Percentiles rank a stretch among this genome's conserved stretches.
Conservation (phyloP, 2,113 vertebrate species). For the Solenodon paradoxus region DNA sequence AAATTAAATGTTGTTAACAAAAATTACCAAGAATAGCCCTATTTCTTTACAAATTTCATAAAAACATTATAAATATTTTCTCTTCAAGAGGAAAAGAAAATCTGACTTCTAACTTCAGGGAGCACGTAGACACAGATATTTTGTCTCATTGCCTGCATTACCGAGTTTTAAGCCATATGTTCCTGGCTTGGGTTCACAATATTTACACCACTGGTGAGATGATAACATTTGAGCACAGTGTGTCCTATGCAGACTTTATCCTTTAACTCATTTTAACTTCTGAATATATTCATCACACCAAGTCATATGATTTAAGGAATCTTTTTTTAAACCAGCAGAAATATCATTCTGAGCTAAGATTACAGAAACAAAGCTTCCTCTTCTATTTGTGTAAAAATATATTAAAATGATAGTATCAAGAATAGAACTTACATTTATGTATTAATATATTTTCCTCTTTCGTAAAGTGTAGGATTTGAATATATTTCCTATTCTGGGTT, state of each 20-base stretch:
- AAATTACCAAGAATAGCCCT: background rate
- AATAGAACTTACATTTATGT: slow-evolving; percentile 65
- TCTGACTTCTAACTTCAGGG: slow-evolving; percentile 14
- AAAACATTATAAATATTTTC: slow-evolving; percentile 42
- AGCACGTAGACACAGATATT: slow-evolving; percentile 12
- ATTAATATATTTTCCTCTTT: slow-evolving; percentile 69
- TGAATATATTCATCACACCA: slow-evolving; percentile 50
- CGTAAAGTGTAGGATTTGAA: slow-evolving; percentile 57
- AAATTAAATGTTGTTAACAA: too few species aligned
- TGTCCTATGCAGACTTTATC: slow-evolving; percentile 72
- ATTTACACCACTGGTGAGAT: slow-evolving; percentile 57
- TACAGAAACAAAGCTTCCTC: slow-evolving; percentile 28
- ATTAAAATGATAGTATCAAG: slow-evolving; percentile 58
- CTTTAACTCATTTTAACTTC: slow-evolving; percentile 73
- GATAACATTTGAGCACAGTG: slow-evolving; percentile 64
- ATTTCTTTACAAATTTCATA: background rate
- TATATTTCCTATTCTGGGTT: slow-evolving; percentile 55
- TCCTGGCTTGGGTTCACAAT: slow-evolving; percentile 72
- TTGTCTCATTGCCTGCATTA: slow-evolving; percentile 19
- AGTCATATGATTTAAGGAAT: slow-evolving; percentile 46
- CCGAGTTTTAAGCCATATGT: slow-evolving; percentile 76
- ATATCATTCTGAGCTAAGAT: slow-evolving; percentile 47
- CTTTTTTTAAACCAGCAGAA: slow-evolving; percentile 11
- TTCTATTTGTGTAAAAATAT: slow-evolving; percentile 46
- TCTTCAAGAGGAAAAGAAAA: background rate